These are phyloP conservation scores for Cheilosia soror DNA, from an alignment of 2,888 invertebrate species.

Conservation along the genomic window DNA sequence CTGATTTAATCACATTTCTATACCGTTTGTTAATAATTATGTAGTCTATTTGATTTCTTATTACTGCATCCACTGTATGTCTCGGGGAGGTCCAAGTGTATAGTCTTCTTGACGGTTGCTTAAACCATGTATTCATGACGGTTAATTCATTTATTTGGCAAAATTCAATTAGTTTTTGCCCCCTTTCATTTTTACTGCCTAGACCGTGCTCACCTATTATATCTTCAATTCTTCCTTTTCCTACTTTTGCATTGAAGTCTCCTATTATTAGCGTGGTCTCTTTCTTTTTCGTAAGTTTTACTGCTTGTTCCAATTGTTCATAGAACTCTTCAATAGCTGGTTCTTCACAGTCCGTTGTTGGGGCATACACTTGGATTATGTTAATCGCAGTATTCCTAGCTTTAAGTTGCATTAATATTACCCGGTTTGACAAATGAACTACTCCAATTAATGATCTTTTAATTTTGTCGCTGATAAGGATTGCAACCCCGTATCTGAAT, in stretches of 20 bases:
- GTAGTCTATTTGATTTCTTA: slow-evolving; percentile 1
- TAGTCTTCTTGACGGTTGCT: background rate
- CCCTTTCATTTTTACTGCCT: background rate
- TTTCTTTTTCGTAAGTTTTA: slow-evolving; percentile 3
- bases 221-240: no score
- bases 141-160: background rate
- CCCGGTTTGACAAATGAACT: background rate
- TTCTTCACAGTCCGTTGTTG: slow-evolving; percentile 1
- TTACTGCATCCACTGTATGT: background rate
- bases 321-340: background rate
- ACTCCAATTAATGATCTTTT: slow-evolving; percentile 8
- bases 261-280: no score
- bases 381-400: background rate
- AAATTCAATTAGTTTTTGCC: background rate
- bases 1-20: slow-evolving; percentile 1
- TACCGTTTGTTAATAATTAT: background rate
- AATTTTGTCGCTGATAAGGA: background rate
- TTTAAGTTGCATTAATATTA: slow-evolving; percentile 14
- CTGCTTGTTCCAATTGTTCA: background rate
- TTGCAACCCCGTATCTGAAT: background rate
- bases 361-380: slow-evolving; percentile 17
- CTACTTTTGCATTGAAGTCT: no score
- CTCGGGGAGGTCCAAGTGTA: background rate
- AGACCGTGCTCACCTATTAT: background rate
- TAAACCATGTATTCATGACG: background rate